Evolutionary conservation across 35 echinoderm and acorn worm genomes (phyloP).

Genomic region (Holothuria glaberrima): DNA sequence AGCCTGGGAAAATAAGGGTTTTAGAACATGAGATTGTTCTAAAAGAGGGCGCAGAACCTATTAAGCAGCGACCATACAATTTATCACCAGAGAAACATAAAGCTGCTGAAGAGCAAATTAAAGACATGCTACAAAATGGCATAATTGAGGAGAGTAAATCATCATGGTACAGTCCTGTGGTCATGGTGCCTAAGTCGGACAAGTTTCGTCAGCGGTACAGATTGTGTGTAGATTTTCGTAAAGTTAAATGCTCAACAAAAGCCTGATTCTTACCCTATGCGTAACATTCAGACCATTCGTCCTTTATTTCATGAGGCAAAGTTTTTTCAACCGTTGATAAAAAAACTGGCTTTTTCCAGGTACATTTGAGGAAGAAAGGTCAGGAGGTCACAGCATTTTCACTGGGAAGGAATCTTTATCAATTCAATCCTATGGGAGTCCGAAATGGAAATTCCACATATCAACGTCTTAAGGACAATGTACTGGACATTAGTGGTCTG

Average conservation of each 20-base stretch:
- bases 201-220: constrained; percentile 17
- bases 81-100: constrained; percentile 20
- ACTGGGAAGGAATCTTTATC: background rate
- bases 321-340: constrained; percentile 41
- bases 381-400: constrained; percentile 21
- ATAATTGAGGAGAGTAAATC: constrained; percentile 55
- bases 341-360: constrained; percentile 22
- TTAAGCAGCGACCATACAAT: constrained; percentile 37
- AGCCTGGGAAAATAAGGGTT: constrained; percentile 41
- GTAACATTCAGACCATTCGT: constrained; percentile 8
- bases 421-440: constrained; percentile 59
- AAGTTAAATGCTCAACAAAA: constrained; percentile 28
- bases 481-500: background rate
- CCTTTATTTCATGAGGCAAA: constrained; percentile 7
- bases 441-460: constrained; percentile 39
- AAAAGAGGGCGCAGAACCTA: background rate
- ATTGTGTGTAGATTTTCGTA: constrained; percentile 47
- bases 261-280: constrained; percentile 39
- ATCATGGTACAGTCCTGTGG: constrained; percentile 47
- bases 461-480: constrained; percentile 50
- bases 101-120: constrained; percentile 49
- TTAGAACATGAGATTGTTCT: constrained; percentile 41
- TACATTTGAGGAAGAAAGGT: background rate
- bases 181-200: constrained; percentile 26
- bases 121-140: constrained; percentile 57